Evolutionary conservation across 1,140 invertebrate genomes (phyloP).

Genomic region (Harpegnathos saltator): DNA sequence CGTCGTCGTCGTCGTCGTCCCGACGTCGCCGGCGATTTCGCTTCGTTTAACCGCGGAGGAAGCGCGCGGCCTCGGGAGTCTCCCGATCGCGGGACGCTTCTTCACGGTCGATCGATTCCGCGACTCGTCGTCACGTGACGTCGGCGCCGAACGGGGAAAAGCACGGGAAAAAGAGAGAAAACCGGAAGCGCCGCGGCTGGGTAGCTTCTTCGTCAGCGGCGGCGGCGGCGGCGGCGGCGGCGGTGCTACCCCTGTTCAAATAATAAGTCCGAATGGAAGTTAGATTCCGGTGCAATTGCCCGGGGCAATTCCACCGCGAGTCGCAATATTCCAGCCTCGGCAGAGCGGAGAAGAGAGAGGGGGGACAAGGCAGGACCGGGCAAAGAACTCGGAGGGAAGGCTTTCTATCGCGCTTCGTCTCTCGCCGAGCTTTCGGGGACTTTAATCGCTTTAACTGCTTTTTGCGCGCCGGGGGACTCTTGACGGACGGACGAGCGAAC

Average conservation of each 20-base stretch:
- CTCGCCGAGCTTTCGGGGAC: conserved; percentile 73
- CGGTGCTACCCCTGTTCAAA: conserved; percentile 78
- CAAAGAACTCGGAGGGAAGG: conserved; percentile 72
- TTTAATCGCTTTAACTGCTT: conserved; percentile 76
- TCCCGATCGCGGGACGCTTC: conserved; percentile 20
- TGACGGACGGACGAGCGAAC: conserved; percentile 66
- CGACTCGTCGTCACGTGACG: conserved; percentile 51
- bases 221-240: no score
- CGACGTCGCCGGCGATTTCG: background rate
- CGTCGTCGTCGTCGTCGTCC: background rate
- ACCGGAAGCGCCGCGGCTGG: conserved; percentile 62
- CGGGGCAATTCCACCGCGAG: conserved; percentile 75
- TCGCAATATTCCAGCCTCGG: conserved; percentile 76
- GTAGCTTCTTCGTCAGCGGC: conserved; percentile 69
- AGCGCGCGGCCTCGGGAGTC: background rate
- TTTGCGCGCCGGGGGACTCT: conserved; percentile 69
- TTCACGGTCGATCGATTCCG: conserved; percentile 60
- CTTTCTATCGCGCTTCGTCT: conserved; percentile 71
- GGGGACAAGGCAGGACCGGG: conserved; percentile 16
- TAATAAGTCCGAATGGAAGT: conserved; percentile 82
- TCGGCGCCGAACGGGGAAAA: background rate
- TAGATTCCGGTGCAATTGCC: conserved; percentile 75
- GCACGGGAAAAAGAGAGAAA: conserved; percentile 26
- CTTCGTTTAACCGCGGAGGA: conserved; percentile 40
- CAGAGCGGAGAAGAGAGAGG: conserved; percentile 35